Evolutionary conservation across 2,113 vertebrate genomes (phyloP).

Genomic region (Stictonetta naevosa): DNA sequence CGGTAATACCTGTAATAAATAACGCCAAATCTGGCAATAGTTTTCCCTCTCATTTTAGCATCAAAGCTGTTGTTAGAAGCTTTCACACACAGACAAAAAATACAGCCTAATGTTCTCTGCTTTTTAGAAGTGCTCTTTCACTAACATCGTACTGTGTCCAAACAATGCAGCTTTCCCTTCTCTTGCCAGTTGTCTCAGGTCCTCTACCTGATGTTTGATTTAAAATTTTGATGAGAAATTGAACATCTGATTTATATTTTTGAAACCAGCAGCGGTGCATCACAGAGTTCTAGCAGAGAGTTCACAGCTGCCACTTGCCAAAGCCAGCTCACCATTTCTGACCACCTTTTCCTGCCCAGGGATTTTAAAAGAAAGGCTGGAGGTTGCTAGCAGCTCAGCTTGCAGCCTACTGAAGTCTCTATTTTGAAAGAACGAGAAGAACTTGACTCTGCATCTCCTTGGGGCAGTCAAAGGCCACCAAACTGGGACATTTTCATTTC

Average conservation of each 20-base stretch:
- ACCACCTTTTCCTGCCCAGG: neutral
- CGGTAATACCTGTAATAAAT: neutral
- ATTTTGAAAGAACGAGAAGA: rapidly evolving
- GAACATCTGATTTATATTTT: neutral
- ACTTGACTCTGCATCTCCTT: neutral
- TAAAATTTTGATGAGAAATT: neutral
- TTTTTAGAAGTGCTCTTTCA: neutral
- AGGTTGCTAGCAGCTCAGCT: neutral
- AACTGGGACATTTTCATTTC: neutral
- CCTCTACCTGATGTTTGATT: neutral
- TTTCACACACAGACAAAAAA: neutral
- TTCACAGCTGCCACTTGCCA: neutral
- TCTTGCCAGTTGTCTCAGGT: neutral
- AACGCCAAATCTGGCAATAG: neutral
- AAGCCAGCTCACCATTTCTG: neutral
- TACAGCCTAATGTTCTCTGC: neutral
- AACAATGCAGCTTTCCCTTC: neutral
- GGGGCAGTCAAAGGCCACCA: neutral
- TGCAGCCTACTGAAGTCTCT: neutral
- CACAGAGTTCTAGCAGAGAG: neutral
- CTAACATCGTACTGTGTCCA: neutral
- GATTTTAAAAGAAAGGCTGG: neutral
- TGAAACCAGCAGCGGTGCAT: neutral
- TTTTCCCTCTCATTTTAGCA: constrained; percentile 11
- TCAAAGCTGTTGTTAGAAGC: neutral